Evolutionary conservation across 64 coral and sea anemone genomes (phyloP), one percentile per base, ranked within the genome.

Genomic region (Acropora tenuis): DNA sequence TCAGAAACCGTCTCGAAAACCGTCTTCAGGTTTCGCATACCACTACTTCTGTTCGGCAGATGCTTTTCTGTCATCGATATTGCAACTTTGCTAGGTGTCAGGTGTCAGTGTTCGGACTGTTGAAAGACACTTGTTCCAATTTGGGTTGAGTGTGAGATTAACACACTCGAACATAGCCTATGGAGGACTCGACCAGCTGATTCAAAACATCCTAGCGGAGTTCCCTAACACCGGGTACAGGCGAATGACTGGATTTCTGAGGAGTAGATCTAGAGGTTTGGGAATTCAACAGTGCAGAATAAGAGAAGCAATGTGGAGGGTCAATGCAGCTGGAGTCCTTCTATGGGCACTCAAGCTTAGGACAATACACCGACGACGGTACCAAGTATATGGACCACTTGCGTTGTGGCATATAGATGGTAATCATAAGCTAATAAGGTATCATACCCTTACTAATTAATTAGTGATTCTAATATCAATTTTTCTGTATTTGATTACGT

Each of bases 401-500:
- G 90, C 80, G 8, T 45, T 92, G 4, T 92, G 90, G 90, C 80
- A 92, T 47, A 83, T 92, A 19, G 80, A 92, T 68, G 80, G 73
- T 16, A 84, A 92, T 55, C 90, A 92, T 49, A 86, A 92, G 9
- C 57, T 92, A 12, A 93, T 93, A 78, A 93, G 91, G 84, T 93
- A 93, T 55, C 52, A 55, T 55, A 55, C 52, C 47, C 72, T 41
- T 77, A 55, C 13, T 15, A 13, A 16, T 77, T 77, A 77, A 47
- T 77, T 48, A 77, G 8, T 13, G 43, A 47, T 16, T 48, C 8
- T 48, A 18, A 16, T 18, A 8, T 77, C 43, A 17, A 9, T 46
- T 12, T 1, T 77, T 48, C 45, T 46, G 5, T 3, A 47, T 47
- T 77, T 48, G 3, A 77, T 47, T 15, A 48, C 4, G 17, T 47